Evolutionary conservation across 2,797 vertebrate species (phyloP).

Genomic region (Furcifer pardalis): DNA sequence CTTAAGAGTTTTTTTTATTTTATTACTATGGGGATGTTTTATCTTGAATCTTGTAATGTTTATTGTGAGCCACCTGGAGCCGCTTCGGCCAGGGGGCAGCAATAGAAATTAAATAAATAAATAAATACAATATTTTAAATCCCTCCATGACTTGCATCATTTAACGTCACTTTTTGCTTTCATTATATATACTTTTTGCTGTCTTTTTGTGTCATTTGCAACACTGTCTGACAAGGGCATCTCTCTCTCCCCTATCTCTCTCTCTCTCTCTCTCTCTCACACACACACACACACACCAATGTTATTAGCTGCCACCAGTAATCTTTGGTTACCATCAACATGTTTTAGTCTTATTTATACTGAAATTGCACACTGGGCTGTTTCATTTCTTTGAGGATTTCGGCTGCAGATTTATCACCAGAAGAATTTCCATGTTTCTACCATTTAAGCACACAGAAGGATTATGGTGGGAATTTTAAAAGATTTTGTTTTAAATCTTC

Average conservation of each 20-base stretch:
- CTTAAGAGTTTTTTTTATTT: no score
- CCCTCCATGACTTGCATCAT: conserved; percentile 13
- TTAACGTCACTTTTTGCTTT: not conserved
- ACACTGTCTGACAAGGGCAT: conserved; percentile 12
- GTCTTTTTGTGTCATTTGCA: conserved; percentile 15
- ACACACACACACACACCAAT: no score
- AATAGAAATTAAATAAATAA: no score
- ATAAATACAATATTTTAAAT: not conserved
- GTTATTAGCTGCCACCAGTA: conserved; percentile 19
- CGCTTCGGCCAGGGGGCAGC: no score
- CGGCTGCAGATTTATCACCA: conserved; percentile 15
- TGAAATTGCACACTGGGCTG: conserved; percentile 24
- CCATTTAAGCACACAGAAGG: not conserved
- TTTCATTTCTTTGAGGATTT: conserved; percentile 18
- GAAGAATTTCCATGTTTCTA: conserved; percentile 9
- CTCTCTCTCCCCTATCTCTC: no score
- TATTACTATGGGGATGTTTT: no score
- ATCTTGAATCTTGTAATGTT: no score
- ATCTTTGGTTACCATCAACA: conserved; percentile 13
- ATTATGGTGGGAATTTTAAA: conserved; percentile 15
- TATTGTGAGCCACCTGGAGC: no score
- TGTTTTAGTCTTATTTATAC: conserved; percentile 11
- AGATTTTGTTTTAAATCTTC: not conserved
- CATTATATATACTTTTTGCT: conserved; percentile 6
- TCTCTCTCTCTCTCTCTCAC: no score